Percentiles rank a stretch among this genome's conserved stretches.
Conservation (phyloP, 1,140 invertebrate species). For the Drosophila rhopaloa region DNA sequence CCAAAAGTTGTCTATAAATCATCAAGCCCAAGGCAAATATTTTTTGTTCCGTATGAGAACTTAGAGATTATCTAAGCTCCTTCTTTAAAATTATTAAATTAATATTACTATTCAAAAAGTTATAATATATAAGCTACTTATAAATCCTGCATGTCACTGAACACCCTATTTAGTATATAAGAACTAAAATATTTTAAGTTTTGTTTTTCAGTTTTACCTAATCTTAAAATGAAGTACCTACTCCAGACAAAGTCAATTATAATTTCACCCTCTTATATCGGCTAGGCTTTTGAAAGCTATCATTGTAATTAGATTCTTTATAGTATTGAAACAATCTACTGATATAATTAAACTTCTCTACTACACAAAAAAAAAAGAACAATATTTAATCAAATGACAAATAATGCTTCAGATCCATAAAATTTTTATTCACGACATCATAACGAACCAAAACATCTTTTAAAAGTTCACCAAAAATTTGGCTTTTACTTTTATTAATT, state of each 20-base stretch:
- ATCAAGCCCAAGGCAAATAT: background rate
- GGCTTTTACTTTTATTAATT: background rate
- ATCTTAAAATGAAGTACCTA: background rate
- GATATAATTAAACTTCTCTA: background rate
- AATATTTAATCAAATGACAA: background rate
- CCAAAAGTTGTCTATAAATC: constrained; percentile 3
- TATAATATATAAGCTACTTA: too few relatives aligned
- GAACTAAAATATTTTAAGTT: too few relatives aligned
- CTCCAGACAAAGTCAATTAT: background rate
- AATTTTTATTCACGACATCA: background rate
- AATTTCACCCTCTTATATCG: background rate
- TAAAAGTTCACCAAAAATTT: background rate
- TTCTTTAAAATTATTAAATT: too few relatives aligned
- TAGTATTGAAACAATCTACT: background rate
- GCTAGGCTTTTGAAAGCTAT: background rate
- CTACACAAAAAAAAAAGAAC: background rate
- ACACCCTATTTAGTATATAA: too few relatives aligned
- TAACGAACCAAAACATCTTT: background rate
- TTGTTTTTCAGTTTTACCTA: background rate
- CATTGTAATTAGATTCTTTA: too few relatives aligned
- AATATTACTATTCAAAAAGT: too few relatives aligned
- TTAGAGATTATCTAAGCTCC: background rate
- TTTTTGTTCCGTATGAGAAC: background rate
- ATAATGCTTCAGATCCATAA: too few relatives aligned
- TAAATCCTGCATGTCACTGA: too few relatives aligned